A percentile compares a stretch with the other conserved stretches of the same genome.
phyloP scores from a whole-genome alignment of 2,797 vertebrate species.

The Loriculus beryllinus region DNA sequence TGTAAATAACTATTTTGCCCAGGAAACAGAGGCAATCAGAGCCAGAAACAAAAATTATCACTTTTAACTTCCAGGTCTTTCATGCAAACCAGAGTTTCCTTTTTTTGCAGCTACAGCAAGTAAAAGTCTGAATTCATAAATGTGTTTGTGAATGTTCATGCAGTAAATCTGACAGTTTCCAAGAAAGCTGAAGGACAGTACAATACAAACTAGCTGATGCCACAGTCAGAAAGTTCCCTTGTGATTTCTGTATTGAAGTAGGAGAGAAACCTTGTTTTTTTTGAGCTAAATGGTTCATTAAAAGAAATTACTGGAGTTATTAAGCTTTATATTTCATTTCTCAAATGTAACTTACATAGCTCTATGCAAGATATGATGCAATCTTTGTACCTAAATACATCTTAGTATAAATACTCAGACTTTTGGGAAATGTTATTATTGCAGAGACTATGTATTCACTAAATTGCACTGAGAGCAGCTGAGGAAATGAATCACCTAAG shows the following conservation, averaged over 20 bases:
- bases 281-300: not conserved
- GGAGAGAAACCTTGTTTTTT: not conserved
- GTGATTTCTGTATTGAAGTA: not conserved
- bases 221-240: not conserved
- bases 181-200: not conserved
- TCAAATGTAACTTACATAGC: not conserved
- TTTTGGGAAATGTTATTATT: slow-evolving; percentile 18
- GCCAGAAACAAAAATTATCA: not conserved
- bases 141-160: not conserved
- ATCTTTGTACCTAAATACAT: not conserved
- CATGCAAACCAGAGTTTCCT: not conserved
- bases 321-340: not conserved
- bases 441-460: not conserved
- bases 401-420: slow-evolving; percentile 4
- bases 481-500: slow-evolving; percentile 36
- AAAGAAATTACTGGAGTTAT: not conserved
- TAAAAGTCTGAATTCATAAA: not conserved
- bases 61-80: not conserved
- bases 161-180: not conserved
- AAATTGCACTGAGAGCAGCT: not conserved
- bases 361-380: not conserved
- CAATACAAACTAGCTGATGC: not conserved
- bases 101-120: not conserved
- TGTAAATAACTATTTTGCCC: not conserved
- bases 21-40: not conserved